These are phyloP conservation scores for Anhinga rufa DNA, from an alignment of 2,113 vertebrate genomes.

Conservation along the genomic window DNA sequence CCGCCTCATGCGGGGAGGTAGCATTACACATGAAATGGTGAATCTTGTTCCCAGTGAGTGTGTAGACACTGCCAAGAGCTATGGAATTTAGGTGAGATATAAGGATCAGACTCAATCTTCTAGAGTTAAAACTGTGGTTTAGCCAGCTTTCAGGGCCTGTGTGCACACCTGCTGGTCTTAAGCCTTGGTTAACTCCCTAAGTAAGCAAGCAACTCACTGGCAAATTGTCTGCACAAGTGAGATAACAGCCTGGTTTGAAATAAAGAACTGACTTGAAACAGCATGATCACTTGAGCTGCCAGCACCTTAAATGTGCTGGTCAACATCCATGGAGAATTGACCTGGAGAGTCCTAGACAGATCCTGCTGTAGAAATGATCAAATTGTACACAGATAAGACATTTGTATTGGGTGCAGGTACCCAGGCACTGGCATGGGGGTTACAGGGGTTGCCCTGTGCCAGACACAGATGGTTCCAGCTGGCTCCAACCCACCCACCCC, in stretches of 20 bases:
- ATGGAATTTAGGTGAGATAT: neutral
- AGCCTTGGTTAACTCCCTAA: neutral
- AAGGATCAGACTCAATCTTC: neutral
- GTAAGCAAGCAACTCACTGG: neutral
- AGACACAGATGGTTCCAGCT: neutral
- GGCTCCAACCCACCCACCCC: fast-evolving
- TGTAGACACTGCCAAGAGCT: neutral
- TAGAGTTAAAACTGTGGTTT: neutral
- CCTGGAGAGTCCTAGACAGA: neutral
- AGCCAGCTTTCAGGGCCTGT: neutral
- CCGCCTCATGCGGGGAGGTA: fast-evolving
- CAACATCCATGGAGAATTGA: neutral
- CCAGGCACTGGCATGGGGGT: fast-evolving
- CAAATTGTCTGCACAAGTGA: neutral
- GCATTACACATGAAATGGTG: neutral
- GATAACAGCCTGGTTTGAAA: neutral
- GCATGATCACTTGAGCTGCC: fast-evolving
- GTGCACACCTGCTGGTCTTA: neutral
- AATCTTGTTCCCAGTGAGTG: neutral
- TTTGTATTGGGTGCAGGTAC: neutral
- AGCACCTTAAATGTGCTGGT: neutral
- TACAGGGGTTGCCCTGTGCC: fast-evolving
- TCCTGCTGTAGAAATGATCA: fast-evolving
- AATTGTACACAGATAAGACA: neutral
- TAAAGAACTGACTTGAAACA: neutral